Base-by-base conservation (phyloP, 2,797 vertebrate species). In the Huso huso region DNA sequence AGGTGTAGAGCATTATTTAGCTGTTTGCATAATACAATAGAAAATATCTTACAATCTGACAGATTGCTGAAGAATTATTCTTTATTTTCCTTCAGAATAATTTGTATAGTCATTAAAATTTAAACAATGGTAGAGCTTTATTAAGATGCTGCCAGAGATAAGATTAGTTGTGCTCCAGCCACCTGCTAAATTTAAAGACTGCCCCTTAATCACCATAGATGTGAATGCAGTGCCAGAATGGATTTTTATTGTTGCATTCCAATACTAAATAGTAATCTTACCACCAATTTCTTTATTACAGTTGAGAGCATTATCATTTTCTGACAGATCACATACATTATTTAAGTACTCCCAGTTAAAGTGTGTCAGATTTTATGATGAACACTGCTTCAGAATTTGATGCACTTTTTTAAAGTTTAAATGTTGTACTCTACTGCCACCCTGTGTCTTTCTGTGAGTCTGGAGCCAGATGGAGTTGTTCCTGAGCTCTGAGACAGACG, bases 321-420 rank as follows among this genome's bases (percentile, higher is more conserved):
- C 78, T 77, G 78, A 78, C 78, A 78, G 79, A 83, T 84, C 80
- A 80, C 81, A 85, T 83, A 75, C 79, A 86, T 86, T 84, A 86
- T 82, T 77, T 71, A 82, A 81, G 76, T 73, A 74, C 70, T 66
- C 63, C 68, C 66, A 68, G 62, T 72, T 55, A 65, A 61, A 66
- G 53, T 66, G 62, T 71, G 66, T 75, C 73, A 68, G 72, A 69
- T 74, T 77, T 73, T 67, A 69, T 81, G 75, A 83, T 62, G 75
- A 75, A 77, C 7, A 23, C 18, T 71, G 65, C 64, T 62, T 66
- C 51, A 18, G 15, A 10, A 15, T 71, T 23, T 4, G 57, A 49
- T 63, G 65, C 10, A 10, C 71, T 53, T 63, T 62, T 12, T 15
- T 6, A 18, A 7, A 10, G 37, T 48, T 8, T 66, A 73, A 67